A percentile compares a stretch with the other conserved stretches of the same genome.
These are phyloP conservation scores for Carassius carassius DNA, from an alignment of 2,113 vertebrate genomes.

Conservation along the genomic window DNA sequence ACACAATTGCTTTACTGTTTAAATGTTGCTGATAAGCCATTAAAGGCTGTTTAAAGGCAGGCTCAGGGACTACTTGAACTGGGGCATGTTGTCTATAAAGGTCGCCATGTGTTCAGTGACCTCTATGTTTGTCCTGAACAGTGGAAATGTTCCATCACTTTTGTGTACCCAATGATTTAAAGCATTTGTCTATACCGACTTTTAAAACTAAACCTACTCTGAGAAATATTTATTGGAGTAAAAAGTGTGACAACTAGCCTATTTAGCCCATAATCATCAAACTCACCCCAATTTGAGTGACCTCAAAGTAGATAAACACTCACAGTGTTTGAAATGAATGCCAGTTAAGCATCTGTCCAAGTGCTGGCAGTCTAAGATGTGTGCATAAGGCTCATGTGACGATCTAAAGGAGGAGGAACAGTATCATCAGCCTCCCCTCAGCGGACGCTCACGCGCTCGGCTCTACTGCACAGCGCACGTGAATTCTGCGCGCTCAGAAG, in stretches of 20 bases:
- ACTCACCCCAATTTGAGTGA: background rate
- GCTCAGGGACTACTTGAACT: background rate
- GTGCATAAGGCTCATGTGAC: conserved; percentile 4
- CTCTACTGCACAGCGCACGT: background rate
- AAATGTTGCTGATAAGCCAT: background rate
- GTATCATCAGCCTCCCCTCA: conserved; percentile 19
- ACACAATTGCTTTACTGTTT: background rate
- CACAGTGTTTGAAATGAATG: conserved; percentile 13
- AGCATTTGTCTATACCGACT: background rate
- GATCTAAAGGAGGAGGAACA: conserved; percentile 22
- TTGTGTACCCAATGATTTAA: background rate
- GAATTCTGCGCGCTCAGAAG: conserved; percentile 4
- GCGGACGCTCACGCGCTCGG: background rate
- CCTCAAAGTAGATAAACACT: conserved; percentile 8
- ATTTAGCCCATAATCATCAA: background rate
- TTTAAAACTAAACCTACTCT: background rate
- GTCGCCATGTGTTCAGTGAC: conserved; percentile 8
- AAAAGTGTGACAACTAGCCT: background rate
- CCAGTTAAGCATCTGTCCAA: background rate
- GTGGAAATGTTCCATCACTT: background rate
- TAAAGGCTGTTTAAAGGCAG: background rate
- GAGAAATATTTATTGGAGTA: background rate
- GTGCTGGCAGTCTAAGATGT: conserved; percentile 1
- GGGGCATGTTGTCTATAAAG: background rate
- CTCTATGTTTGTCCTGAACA: background rate